Percentiles rank a stretch among this genome's conserved stretches.
Evolutionary conservation across 1,140 invertebrate genomes (phyloP).

Genomic region (Drosophila pachea): DNA sequence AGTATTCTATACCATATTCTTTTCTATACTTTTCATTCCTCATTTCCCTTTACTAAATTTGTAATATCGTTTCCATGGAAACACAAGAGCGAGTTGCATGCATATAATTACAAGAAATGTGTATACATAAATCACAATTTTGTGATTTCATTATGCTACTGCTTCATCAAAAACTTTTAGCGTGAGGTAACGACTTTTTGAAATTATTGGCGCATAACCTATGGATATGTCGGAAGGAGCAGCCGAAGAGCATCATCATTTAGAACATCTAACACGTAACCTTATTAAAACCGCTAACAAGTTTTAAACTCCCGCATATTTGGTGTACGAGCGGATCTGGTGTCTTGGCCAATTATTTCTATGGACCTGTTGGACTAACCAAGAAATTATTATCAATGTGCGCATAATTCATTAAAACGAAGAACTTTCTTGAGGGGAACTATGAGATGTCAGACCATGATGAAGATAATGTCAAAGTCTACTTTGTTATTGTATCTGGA

Average conservation of each 20-base stretch:
- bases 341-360: constrained; percentile 15
- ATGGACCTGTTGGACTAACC: constrained; percentile 56
- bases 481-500: constrained; percentile 68
- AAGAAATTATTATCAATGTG: constrained; percentile 76
- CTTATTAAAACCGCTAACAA: constrained; percentile 70
- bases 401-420: constrained; percentile 76
- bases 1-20: too few relatives aligned
- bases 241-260: constrained; percentile 25
- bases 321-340: constrained; percentile 3
- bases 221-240: constrained; percentile 29
- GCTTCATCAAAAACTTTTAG: constrained; percentile 33
- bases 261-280: constrained; percentile 59
- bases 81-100: too few relatives aligned
- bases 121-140: too few relatives aligned
- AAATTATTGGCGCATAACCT: constrained; percentile 51
- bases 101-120: too few relatives aligned
- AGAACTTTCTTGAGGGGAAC: constrained; percentile 49
- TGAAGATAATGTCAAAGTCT: constrained; percentile 67
- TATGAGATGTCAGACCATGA: constrained; percentile 42
- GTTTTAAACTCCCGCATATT: constrained; percentile 62
- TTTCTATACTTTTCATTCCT: too few relatives aligned
- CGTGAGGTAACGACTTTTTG: constrained; percentile 58
- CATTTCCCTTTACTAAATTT: too few relatives aligned
- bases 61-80: too few relatives aligned
- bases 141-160: too few relatives aligned